Evolutionary conservation across 1,140 invertebrate genomes (phyloP), one percentile per base, ranked within the genome.

Genomic region (Akabosia matsudoensis): DNA sequence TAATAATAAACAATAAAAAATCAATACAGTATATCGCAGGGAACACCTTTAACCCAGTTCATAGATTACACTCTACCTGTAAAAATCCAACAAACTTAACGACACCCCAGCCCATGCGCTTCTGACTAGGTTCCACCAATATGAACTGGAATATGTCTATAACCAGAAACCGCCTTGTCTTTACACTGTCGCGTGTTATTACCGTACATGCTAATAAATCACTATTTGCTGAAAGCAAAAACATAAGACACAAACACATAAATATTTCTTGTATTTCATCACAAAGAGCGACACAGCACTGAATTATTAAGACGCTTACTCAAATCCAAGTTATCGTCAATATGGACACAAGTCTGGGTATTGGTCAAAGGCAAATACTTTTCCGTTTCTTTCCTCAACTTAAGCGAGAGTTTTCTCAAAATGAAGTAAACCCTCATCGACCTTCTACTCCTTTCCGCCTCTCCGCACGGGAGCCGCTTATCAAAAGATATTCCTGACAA

Each of bases 121-220:
- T 92, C 4, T 91, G 90, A 83, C 99, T 97, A 0, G 97, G 97
- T 85, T 99, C 97, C 0, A 99, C 97, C 0, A 99, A 87, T 73
- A 99, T 97, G 67, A 99, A 87, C 84, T 99, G 97, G 24, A 96
- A 88, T 2, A 91, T 89, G 84, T 98, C 97, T 52, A 98, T 97
- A 0, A 98, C 97, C 26, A 99, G 86, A 85, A 99, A 99, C 22
- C 97, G 87, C 18, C 95, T 88, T 56, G 94, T 92, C 86, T 94
- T 96, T 67, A 90, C 91, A 78, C 93, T 93, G 83, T 98, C 94
- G 85, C 94, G 92, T 1, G 33, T 72, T 18, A 94, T 90, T 14
- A 99, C 94, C 28, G 93, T 96, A 83, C 97, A 99, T 0, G 94
- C 94, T 82, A 99, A 96, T 34, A 99, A 87, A 86, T 99, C 97